Conservation (phyloP, 2,888 invertebrate species). For the Thymelicus acteon region DNA sequence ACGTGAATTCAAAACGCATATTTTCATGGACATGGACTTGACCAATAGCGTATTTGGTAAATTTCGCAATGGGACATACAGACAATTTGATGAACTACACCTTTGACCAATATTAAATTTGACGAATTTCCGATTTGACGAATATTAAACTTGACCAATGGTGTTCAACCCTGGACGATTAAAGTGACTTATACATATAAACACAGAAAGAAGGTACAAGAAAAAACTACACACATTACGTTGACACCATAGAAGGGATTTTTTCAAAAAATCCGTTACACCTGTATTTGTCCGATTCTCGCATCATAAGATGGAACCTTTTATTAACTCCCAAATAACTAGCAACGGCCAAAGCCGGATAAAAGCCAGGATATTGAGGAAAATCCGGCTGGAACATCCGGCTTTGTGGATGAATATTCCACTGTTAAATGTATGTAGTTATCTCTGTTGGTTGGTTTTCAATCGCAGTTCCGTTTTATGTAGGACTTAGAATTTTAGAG, state of each 20-base stretch:
- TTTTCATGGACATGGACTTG: too few relatives aligned
- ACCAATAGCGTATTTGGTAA: too few relatives aligned
- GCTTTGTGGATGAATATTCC: slow-evolving; percentile 25
- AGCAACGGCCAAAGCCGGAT: slow-evolving; percentile 16
- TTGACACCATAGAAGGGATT: not conserved
- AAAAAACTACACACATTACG: not conserved
- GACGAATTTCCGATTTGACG: too few relatives aligned
- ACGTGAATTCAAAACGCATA: too few relatives aligned
- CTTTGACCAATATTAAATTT: too few relatives aligned
- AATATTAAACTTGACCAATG: too few relatives aligned
- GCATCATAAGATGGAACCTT: slow-evolving; percentile 15
- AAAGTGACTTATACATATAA: too few relatives aligned
- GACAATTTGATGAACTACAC: too few relatives aligned
- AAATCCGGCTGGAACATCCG: slow-evolving; percentile 34
- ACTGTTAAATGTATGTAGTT: slow-evolving; percentile 20
- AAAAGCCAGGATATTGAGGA: slow-evolving; percentile 37
- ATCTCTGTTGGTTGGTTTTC: slow-evolving; percentile 4
- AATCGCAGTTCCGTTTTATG: not conserved
- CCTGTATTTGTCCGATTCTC: slow-evolving; percentile 25
- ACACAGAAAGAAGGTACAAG: not conserved
- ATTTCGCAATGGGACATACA: too few relatives aligned
- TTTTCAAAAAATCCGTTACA: slow-evolving; percentile 12
- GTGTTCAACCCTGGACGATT: too few relatives aligned
- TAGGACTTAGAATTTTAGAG: not conserved
- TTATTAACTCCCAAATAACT: slow-evolving; percentile 32